Percentiles rank a stretch among this genome's conserved stretches.
These are phyloP conservation scores for Physeter macrocephalus DNA, from an alignment of 2,113 vertebrate genomes.

Conservation along the genomic window DNA sequence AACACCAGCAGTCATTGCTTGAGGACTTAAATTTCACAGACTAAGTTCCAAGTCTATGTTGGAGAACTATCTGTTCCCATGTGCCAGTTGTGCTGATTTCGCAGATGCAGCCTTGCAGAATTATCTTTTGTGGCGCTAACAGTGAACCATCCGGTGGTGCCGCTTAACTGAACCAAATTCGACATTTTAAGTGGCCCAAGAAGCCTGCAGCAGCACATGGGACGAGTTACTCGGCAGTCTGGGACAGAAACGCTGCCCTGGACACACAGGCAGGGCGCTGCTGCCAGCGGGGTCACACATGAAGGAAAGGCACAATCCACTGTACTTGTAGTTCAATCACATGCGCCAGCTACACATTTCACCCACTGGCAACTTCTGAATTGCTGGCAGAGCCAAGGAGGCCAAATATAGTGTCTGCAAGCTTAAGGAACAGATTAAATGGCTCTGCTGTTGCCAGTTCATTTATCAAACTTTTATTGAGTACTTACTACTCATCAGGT, in stretches of 20 bases:
- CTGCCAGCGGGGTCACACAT: neutral
- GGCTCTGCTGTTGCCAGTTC: neutral
- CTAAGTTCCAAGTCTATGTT: neutral
- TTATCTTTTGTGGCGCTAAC: conserved; percentile 8
- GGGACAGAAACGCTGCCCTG: neutral
- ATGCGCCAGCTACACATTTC: neutral
- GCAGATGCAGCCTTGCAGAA: neutral
- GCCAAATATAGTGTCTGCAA: neutral
- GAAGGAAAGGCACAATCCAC: neutral
- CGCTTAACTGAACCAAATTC: conserved; percentile 34
- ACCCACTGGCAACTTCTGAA: neutral
- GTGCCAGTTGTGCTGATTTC: neutral
- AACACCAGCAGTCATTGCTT: neutral
- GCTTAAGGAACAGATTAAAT: neutral
- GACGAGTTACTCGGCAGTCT: neutral
- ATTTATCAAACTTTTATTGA: neutral
- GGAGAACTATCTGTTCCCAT: neutral
- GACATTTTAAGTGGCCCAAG: neutral
- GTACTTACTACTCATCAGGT: neutral
- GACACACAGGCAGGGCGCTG: neutral
- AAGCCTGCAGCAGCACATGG: neutral
- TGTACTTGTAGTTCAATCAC: neutral
- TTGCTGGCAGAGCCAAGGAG: neutral
- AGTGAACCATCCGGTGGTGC: neutral
- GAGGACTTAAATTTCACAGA: neutral